These are phyloP conservation scores for Nymphalis io DNA, from an alignment of 1,140 invertebrate species.

Conservation along the genomic window DNA sequence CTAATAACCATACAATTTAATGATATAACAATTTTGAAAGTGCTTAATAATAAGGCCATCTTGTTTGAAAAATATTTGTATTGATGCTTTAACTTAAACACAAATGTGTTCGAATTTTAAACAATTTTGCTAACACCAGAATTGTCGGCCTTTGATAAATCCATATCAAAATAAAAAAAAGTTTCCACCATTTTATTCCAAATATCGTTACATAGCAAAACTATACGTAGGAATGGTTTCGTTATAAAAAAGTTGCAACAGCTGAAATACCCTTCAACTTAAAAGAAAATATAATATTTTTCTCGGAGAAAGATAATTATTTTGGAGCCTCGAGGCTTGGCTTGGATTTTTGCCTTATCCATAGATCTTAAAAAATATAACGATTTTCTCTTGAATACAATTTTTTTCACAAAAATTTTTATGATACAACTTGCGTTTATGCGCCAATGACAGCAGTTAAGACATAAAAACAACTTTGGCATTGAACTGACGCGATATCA, in stretches of 20 bases:
- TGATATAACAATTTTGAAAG: too few relatives aligned
- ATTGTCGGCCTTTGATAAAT: not conserved
- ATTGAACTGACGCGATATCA: too few relatives aligned
- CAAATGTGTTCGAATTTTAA: too few relatives aligned
- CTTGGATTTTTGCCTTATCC: not conserved
- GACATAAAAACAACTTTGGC: too few relatives aligned
- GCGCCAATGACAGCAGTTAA: too few relatives aligned
- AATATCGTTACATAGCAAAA: not conserved
- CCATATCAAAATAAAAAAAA: not conserved
- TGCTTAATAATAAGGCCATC: too few relatives aligned
- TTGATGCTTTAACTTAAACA: too few relatives aligned
- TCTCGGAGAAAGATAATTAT: slow-evolving; percentile 2
- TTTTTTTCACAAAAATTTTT: not conserved
- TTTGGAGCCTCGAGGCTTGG: not conserved
- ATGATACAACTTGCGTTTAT: not conserved
- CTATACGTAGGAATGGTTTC: not conserved
- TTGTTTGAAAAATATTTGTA: too few relatives aligned
- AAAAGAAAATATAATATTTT: not conserved
- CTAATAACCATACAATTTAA: too few relatives aligned
- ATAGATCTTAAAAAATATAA: not conserved
- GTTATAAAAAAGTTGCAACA: not conserved
- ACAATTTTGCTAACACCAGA: too few relatives aligned
- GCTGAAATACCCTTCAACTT: not conserved
- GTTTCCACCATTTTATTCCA: not conserved
- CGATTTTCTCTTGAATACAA: not conserved